Percentiles rank a stretch among this genome's conserved stretches.
Conservation (phyloP, 2,113 vertebrate species). For the Phasianus colchicus region DNA sequence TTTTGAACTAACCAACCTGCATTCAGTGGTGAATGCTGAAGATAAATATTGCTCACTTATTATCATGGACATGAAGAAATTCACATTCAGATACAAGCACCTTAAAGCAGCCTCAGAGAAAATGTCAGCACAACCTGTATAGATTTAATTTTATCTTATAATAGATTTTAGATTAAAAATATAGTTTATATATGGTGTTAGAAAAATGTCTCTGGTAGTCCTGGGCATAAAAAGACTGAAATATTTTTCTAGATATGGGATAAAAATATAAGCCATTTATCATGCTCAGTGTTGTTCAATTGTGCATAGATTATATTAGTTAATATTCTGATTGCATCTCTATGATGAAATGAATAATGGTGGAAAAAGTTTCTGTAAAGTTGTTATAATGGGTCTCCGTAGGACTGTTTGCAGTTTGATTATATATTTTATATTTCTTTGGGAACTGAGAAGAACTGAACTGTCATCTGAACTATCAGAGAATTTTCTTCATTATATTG, state of each 20-base stretch:
- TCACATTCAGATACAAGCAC: not conserved
- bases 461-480: fast-evolving
- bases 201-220: not conserved
- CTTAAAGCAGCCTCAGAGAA: not conserved
- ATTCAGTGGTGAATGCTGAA: not conserved
- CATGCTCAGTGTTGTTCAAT: not conserved
- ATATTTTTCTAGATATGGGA: not conserved
- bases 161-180: not conserved
- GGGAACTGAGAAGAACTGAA: not conserved
- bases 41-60: not conserved
- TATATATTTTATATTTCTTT: not conserved
- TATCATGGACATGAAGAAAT: not conserved
- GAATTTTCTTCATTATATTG: not conserved
- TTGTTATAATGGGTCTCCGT: not conserved
- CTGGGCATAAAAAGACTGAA: not conserved
- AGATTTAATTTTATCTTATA: not conserved
- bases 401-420: not conserved
- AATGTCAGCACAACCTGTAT: fast-evolving
- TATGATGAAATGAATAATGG: not conserved
- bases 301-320: not conserved
- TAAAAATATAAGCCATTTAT: not conserved
- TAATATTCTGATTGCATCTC: not conserved
- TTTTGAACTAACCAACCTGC: not conserved
- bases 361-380: not conserved
- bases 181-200: not conserved